These are phyloP conservation scores for Archips xylosteana DNA, from an alignment of 2,888 invertebrate species.

Conservation along the genomic window DNA sequence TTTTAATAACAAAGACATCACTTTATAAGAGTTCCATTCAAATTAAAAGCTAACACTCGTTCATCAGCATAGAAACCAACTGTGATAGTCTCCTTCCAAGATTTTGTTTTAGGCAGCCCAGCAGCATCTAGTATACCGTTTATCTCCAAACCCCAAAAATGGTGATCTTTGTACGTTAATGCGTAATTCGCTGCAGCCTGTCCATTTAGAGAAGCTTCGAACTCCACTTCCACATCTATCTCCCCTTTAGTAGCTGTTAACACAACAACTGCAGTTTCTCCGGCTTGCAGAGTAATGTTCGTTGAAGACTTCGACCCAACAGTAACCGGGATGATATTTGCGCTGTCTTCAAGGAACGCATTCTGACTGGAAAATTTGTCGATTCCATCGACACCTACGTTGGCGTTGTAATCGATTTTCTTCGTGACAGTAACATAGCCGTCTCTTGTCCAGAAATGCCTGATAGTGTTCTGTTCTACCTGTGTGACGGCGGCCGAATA, in stretches of 20 bases:
- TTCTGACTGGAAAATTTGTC: conserved; percentile 27
- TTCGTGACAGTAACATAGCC: conserved; percentile 16
- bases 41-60: conserved; percentile 17
- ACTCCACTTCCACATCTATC: conserved; percentile 37
- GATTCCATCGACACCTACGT: not conserved
- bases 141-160: conserved; percentile 28
- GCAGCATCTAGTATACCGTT: conserved; percentile 14
- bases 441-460: conserved; percentile 21
- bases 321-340: not conserved
- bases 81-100: conserved; percentile 28
- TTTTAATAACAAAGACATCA: not conserved
- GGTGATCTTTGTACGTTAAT: conserved; percentile 16
- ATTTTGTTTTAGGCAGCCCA: conserved; percentile 10
- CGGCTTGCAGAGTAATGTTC: conserved; percentile 8
- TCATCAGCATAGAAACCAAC: conserved; percentile 38
- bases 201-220: conserved; percentile 18
- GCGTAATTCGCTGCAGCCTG: conserved; percentile 21
- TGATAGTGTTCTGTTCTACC: conserved; percentile 20
- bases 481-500: conserved; percentile 6
- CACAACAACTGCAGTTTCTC: conserved; percentile 19
- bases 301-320: conserved; percentile 15
- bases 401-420: conserved; percentile 30
- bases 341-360: conserved; percentile 10
- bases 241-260: conserved; percentile 26
- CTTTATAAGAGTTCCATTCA: not conserved